A percentile compares a stretch with the other conserved stretches of the same genome.
Conservation (phyloP, 1,140 invertebrate species). For the Drosophila asahinai region DNA sequence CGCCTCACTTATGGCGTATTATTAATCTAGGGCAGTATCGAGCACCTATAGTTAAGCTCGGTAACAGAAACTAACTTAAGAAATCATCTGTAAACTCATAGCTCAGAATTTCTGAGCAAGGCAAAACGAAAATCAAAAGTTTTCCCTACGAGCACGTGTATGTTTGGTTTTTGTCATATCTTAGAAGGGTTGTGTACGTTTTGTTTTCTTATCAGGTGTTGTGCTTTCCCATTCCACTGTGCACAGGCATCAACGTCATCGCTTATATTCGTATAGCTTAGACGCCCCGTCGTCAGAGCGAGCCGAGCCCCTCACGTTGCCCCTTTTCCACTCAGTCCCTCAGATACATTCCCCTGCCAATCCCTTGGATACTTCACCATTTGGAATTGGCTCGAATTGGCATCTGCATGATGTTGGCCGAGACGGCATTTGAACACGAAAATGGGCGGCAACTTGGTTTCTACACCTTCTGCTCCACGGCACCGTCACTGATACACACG, state of each 20-base stretch:
- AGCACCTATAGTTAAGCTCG: no score
- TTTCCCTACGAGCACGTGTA: no score
- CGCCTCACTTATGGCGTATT: no score
- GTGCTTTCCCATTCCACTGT: constrained; percentile 15
- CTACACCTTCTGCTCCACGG: constrained; percentile 65
- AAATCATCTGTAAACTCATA: no score
- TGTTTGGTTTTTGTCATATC: no score
- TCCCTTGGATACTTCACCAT: constrained; percentile 15
- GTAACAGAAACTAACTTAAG: no score
- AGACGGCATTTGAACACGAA: constrained; percentile 63
- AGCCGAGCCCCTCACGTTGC: constrained; percentile 5
- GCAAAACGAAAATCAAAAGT: no score
- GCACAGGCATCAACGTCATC: constrained; percentile 70
- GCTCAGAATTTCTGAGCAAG: no score
- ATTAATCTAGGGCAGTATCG: no score
- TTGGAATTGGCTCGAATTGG: constrained; percentile 67
- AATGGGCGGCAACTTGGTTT: constrained; percentile 80
- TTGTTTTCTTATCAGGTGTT: background rate
- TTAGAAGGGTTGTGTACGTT: background rate
- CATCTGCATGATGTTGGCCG: constrained; percentile 76
- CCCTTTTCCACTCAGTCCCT: constrained; percentile 7
- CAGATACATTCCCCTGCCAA: background rate
- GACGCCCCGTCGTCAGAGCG: constrained; percentile 73
- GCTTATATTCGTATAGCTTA: constrained; percentile 65
- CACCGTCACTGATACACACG: constrained; percentile 15